Percentiles rank a stretch among this genome's conserved stretches.
phyloP scores from a whole-genome alignment of 2,113 vertebrate species.

The Epinephelus fuscoguttatus region DNA sequence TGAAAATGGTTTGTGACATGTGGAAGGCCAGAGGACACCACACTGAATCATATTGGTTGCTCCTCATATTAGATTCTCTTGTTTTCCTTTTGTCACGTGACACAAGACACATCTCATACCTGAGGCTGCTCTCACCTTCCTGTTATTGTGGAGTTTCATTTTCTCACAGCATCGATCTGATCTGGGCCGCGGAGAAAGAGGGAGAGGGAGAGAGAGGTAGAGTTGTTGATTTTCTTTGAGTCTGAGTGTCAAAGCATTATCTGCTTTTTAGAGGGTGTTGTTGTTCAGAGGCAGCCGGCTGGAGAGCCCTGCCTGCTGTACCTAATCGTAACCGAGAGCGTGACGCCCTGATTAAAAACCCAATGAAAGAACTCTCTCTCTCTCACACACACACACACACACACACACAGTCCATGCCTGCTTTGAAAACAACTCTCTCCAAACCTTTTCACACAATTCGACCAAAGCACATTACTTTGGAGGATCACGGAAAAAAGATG shows the following conservation, averaged over 20 bases:
- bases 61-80: constrained; percentile 68
- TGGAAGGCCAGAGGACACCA: constrained; percentile 63
- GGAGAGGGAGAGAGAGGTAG: constrained; percentile 5
- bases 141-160: constrained; percentile 63
- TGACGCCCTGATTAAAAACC: constrained; percentile 78
- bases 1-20: constrained; percentile 69
- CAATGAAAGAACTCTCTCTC: constrained; percentile 56
- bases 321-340: constrained; percentile 70
- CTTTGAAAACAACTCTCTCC: constrained; percentile 13
- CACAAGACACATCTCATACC: constrained; percentile 59
- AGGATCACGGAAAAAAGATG: not conserved
- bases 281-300: constrained; percentile 72
- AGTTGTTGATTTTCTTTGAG: constrained; percentile 65
- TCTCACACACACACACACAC: constrained; percentile 21
- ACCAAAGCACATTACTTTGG: constrained; percentile 29
- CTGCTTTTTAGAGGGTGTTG: constrained; percentile 62
- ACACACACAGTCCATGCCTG: constrained; percentile 2
- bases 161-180: constrained; percentile 70
- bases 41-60: constrained; percentile 66
- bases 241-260: constrained; percentile 64
- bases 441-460: constrained; percentile 11
- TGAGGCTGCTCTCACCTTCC: constrained; percentile 56
- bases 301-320: constrained; percentile 69
- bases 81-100: constrained; percentile 59
- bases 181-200: constrained; percentile 27